Evolutionary conservation across 2,888 invertebrate genomes (phyloP).

Genomic region (Rapana venosa): DNA sequence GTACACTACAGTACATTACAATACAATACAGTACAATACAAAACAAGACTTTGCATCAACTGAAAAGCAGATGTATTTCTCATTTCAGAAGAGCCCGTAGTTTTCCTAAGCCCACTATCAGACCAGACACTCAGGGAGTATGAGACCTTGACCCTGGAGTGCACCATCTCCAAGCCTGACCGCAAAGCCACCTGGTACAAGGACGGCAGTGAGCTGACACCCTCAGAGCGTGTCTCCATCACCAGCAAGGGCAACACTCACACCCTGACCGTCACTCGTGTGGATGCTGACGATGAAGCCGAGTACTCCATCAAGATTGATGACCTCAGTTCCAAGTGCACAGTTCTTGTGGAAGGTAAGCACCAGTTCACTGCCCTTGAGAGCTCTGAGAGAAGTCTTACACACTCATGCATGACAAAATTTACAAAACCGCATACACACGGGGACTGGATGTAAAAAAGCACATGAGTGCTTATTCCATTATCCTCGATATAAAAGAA

Average conservation of each 20-base stretch:
- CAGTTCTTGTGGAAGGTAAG: constrained; percentile 86
- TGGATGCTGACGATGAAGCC: constrained; percentile 81
- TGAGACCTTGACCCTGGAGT: constrained; percentile 69
- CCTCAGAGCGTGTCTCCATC: constrained; percentile 88
- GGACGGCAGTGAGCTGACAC: constrained; percentile 85
- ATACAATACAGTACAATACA: too few relatives aligned
- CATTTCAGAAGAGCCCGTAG: constrained; percentile 66
- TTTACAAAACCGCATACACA: too few relatives aligned
- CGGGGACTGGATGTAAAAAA: too few relatives aligned
- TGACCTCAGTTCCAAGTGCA: constrained; percentile 85
- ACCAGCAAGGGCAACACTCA: constrained; percentile 81
- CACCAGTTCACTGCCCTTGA: neutral
- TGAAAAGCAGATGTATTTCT: neutral
- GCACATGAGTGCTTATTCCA: too few relatives aligned
- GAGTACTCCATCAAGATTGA: constrained; percentile 87
- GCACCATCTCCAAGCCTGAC: constrained; percentile 72
- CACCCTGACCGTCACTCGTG: constrained; percentile 68
- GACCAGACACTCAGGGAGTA: constrained; percentile 69
- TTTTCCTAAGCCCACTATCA: constrained; percentile 69
- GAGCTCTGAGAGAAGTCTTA: too few relatives aligned
- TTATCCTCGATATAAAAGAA: too few relatives aligned
- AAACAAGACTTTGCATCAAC: constrained; percentile 10
- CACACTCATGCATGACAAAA: too few relatives aligned
- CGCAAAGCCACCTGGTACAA: constrained; percentile 73
- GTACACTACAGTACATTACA: too few relatives aligned